Evolutionary conservation across 1,140 invertebrate species (phyloP), one percentile per base, ranked within the genome.

Genomic region (Aphelenchoides besseyi): DNA sequence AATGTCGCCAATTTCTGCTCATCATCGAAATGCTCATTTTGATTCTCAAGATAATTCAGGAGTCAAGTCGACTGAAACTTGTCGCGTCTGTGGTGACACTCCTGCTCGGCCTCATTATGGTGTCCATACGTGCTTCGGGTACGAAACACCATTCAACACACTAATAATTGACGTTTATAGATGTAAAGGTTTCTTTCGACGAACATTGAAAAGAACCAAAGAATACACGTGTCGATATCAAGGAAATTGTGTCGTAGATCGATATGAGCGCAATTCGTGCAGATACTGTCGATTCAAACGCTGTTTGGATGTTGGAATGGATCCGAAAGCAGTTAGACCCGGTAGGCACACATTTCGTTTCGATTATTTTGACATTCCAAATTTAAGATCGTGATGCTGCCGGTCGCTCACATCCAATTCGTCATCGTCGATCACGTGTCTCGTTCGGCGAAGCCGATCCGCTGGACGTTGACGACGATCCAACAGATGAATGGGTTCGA

Each of bases 251-350:
- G 71, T 83, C 48, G 81, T 83, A 9, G 81, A 83, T 72, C 68
- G 81, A 82, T 84, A 83, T 74, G 81, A 83, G 74, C 71, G 81
- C 23, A 83, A 83, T 70, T 83, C 83, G 1, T 83, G 82, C 61
- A 71, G 81, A 36, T 83, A 68, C 63, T 83, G 81, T 48, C 83
- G 81, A 9, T 83, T 83, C 68, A 82, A 85, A 55, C 77, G 84
- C n/a, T 83, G 81, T 69, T 55, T 83, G 23, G 83, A 85, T 59
- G 83, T 83, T 18, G 81, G 80, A 53, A 84, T 84, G 80, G 82
- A 84, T 52, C 80, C 79, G 8, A 81, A 81, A 70, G 73, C n/a
- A n/a, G n/a, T n/a, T n/a, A n/a, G n/a, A n/a, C n/a, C n/a, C n/a
- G n/a, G 74, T 74, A 68, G 41, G 33, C 18, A 30, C 54, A 63